Evolutionary conservation across 1,140 invertebrate genomes (phyloP).

Genomic region (Hylyphantes graminicola): DNA sequence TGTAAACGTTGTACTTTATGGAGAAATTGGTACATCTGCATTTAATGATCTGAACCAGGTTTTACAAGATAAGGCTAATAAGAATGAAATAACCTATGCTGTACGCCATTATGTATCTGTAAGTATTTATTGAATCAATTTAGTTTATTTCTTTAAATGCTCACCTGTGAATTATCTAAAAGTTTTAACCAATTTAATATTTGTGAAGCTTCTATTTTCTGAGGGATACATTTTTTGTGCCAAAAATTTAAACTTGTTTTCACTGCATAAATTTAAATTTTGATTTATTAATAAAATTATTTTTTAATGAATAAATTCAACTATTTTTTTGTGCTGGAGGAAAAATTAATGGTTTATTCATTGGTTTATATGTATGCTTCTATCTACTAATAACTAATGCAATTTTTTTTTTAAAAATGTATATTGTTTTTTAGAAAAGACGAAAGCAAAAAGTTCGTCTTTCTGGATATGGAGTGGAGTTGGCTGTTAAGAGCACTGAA

Average conservation of each 20-base stretch:
- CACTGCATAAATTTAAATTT: neutral
- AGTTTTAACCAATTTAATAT: neutral
- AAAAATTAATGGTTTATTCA: neutral
- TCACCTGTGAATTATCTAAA: neutral
- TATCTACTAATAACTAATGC: conserved; percentile 2
- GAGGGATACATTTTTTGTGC: neutral
- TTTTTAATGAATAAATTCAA: no score
- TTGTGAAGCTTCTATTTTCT: neutral
- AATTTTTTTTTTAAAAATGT: conserved; percentile 16
- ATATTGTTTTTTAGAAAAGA: conserved; percentile 70
- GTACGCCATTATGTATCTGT: conserved; percentile 86
- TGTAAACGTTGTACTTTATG: conserved; percentile 85
- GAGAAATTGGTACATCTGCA: conserved; percentile 80
- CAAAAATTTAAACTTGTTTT: neutral
- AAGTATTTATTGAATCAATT: conserved; percentile 27
- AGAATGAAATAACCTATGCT: conserved; percentile 84
- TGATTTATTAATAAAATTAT: no score
- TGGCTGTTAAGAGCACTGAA: conserved; percentile 99
- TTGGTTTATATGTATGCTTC: neutral
- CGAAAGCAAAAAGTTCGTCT: conserved; percentile 76
- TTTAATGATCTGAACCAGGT: conserved; percentile 81
- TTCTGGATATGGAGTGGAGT: conserved; percentile 97
- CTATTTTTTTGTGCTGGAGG: neutral
- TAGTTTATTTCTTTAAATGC: neutral
- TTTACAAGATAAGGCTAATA: conserved; percentile 76